These are phyloP conservation scores for Caenorhabditis sulstoni DNA, from an alignment of 2,888 invertebrate genomes.

Conservation along the genomic window DNA sequence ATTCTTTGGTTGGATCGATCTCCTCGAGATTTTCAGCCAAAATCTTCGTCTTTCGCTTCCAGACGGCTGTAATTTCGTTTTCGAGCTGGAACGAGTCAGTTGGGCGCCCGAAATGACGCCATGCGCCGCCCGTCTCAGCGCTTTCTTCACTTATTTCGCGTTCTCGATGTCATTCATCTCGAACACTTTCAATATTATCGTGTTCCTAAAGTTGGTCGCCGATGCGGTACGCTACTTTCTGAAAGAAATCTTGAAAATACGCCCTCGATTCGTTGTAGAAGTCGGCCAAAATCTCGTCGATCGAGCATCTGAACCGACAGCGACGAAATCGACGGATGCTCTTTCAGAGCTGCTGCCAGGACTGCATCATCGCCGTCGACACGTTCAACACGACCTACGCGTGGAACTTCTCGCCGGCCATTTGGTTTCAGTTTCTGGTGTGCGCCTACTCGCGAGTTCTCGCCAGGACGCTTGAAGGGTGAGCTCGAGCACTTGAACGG, in stretches of 20 bases:
- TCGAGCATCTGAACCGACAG: slow-evolving; percentile 32
- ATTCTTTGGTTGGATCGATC: slow-evolving; percentile 13
- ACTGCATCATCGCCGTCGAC: slow-evolving; percentile 41
- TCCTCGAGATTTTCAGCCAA: too few species aligned
- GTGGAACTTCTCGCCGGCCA: slow-evolving; percentile 27
- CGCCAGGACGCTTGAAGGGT: slow-evolving; percentile 39
- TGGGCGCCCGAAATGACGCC: slow-evolving; percentile 28
- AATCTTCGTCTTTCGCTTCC: not conserved
- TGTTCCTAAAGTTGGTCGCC: slow-evolving; percentile 29
- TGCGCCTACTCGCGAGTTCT: slow-evolving; percentile 34
- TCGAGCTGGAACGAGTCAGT: slow-evolving; percentile 7
- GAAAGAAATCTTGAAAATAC: not conserved
- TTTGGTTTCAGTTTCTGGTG: slow-evolving; percentile 38
- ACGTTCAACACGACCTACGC: slow-evolving; percentile 46
- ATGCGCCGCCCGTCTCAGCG: slow-evolving; percentile 18
- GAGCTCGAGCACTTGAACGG: too few species aligned
- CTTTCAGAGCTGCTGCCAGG: slow-evolving; percentile 51
- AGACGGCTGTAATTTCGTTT: slow-evolving; percentile 42
- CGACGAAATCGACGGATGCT: slow-evolving; percentile 38
- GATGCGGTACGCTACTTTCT: slow-evolving; percentile 26
- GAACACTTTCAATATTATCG: slow-evolving; percentile 37
- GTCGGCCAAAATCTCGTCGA: slow-evolving; percentile 34
- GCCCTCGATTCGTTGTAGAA: slow-evolving; percentile 14
- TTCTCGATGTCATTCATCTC: slow-evolving; percentile 43
- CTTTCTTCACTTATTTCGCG: slow-evolving; percentile 40